phyloP scores from a whole-genome alignment of 2,888 invertebrate genomes.

The Drosophila siamana region DNA sequence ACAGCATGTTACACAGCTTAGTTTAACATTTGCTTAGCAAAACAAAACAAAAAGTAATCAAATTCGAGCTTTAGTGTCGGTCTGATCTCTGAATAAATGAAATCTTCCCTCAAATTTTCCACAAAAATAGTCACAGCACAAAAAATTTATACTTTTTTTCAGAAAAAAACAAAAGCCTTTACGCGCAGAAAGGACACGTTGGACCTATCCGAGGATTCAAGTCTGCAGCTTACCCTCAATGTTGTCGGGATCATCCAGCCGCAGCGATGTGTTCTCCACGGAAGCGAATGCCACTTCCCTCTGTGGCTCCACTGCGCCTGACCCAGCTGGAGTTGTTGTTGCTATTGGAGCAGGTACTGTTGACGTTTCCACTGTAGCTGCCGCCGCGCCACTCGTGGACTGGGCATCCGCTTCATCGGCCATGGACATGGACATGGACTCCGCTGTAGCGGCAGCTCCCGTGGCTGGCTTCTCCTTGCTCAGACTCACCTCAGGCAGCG shows the following conservation, averaged over 20 bases:
- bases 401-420: slow-evolving; percentile 45
- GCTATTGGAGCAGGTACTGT: neutral
- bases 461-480: slow-evolving; percentile 52
- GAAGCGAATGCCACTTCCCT: slow-evolving; percentile 16
- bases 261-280: slow-evolving; percentile 11
- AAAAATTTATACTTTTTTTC: slow-evolving; percentile 8
- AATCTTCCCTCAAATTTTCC: slow-evolving; percentile 26
- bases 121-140: slow-evolving; percentile 36
- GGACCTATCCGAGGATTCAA: neutral
- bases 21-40: neutral
- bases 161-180: slow-evolving; percentile 13
- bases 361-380: slow-evolving; percentile 30
- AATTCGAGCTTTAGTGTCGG: slow-evolving; percentile 19
- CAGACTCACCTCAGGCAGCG: slow-evolving; percentile 73
- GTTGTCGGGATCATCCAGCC: slow-evolving; percentile 69
- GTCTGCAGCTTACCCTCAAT: slow-evolving; percentile 73
- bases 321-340: slow-evolving; percentile 3
- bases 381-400: slow-evolving; percentile 39
- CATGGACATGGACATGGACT: slow-evolving; percentile 41
- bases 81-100: slow-evolving; percentile 25
- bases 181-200: neutral
- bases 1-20: neutral
- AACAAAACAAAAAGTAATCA: neutral
- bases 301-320: slow-evolving; percentile 1
- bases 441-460: neutral